These are phyloP conservation scores for Pelochelys cantorii DNA, from an alignment of 2,797 vertebrate species.

Conservation along the genomic window DNA sequence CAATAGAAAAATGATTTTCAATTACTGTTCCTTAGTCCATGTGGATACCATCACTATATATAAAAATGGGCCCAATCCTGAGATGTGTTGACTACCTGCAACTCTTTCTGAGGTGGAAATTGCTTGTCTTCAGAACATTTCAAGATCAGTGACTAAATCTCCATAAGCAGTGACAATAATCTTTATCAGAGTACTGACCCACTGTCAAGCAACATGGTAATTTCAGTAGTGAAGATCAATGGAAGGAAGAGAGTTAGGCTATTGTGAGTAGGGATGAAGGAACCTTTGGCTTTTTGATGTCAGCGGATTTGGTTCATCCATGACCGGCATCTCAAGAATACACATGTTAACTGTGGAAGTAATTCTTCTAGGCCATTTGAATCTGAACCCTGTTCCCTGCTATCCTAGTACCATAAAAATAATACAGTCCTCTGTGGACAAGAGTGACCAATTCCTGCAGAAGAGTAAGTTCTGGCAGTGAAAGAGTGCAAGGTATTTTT, in stretches of 20 bases:
- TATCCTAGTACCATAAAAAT: neutral
- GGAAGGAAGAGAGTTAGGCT: neutral
- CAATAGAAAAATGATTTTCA: constrained; percentile 49
- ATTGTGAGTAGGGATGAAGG: neutral
- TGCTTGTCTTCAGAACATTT: neutral
- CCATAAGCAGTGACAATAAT: neutral
- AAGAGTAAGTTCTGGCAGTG: neutral
- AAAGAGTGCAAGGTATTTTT: neutral
- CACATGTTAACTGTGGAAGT: neutral
- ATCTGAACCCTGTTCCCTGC: neutral
- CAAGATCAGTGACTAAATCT: neutral
- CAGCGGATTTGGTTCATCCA: neutral
- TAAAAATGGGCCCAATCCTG: neutral
- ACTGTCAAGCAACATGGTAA: neutral
- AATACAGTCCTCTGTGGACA: neutral
- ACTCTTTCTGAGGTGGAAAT: rapidly evolving
- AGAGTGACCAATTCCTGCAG: neutral
- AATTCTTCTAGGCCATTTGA: neutral
- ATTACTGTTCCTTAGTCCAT: constrained; percentile 36
- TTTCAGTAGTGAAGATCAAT: neutral
- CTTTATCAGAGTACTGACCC: neutral
- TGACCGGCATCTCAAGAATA: neutral
- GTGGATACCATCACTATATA: constrained; percentile 25
- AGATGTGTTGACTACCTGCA: neutral
- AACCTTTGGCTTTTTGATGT: neutral